phyloP scores from a whole-genome alignment of 2,113 vertebrate species.

The Cryptoleucopteryx plumbea region DNA sequence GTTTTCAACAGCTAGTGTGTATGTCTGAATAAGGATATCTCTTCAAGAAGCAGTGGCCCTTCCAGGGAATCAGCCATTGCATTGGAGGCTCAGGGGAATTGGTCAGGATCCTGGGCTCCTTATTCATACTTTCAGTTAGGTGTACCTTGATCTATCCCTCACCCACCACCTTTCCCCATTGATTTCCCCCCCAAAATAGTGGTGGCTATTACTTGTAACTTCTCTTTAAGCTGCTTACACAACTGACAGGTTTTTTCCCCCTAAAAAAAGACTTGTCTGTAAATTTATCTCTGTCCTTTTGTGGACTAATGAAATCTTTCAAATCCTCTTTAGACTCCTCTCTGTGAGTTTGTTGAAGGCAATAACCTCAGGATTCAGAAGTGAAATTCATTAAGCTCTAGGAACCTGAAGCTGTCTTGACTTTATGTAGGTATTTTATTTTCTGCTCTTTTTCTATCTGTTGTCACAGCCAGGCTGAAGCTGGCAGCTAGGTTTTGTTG shows the following conservation, averaged over 20 bases:
- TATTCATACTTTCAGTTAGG: not conserved
- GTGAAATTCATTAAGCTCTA: not conserved
- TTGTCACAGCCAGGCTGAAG: not conserved
- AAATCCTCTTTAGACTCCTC: not conserved
- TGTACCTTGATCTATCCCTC: not conserved
- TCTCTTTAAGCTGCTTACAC: no score
- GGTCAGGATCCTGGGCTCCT: not conserved
- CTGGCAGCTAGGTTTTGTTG: not conserved
- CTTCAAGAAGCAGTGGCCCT: not conserved
- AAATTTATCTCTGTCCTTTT: not conserved
- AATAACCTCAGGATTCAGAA: not conserved
- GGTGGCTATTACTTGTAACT: not conserved
- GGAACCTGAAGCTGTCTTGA: not conserved
- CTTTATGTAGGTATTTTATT: not conserved
- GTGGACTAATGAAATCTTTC: not conserved
- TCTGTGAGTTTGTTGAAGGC: not conserved
- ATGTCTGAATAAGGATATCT: not conserved
- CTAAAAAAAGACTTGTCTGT: not conserved
- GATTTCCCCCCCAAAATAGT: not conserved
- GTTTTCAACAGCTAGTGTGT: not conserved
- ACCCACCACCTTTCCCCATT: not conserved
- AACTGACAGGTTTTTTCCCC: no score
- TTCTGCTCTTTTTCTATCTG: not conserved
- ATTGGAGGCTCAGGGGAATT: not conserved
- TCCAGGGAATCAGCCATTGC: not conserved